Percentiles rank a stretch among this genome's conserved stretches.
phyloP scores from a whole-genome alignment of 2,797 vertebrate species.

The Chelon auratus region DNA sequence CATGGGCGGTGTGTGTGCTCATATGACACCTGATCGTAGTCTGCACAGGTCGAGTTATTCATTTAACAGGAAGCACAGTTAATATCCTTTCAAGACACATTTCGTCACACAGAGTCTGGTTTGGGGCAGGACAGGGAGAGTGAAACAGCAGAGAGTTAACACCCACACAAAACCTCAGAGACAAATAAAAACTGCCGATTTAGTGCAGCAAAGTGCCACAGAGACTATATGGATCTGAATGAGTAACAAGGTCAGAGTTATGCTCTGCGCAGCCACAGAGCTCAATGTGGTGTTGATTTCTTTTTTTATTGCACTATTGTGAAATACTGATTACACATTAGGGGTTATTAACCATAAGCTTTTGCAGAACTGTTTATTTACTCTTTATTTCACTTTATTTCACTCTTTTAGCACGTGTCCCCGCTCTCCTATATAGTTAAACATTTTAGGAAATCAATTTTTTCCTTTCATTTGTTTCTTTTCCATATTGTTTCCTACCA shows the following conservation, averaged over 20 bases:
- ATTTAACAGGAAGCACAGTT: constrained; percentile 46
- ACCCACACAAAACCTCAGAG: constrained; percentile 45
- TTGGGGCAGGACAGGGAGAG: constrained; percentile 17
- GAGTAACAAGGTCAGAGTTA: constrained; percentile 19
- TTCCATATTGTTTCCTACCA: neutral
- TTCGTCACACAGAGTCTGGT: constrained; percentile 27
- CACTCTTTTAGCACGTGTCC: neutral
- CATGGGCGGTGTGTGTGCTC: neutral
- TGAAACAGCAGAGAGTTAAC: constrained; percentile 40
- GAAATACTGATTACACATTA: constrained; percentile 29
- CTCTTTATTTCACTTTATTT: neutral
- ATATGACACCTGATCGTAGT: constrained; percentile 31
- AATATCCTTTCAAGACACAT: constrained; percentile 52
- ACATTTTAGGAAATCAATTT: neutral
- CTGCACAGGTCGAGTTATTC: constrained; percentile 26
- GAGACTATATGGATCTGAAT: constrained; percentile 22
- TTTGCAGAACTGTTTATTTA: neutral
- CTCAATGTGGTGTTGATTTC: constrained; percentile 11
- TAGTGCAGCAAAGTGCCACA: constrained; percentile 34
- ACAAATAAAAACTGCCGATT: constrained; percentile 55
- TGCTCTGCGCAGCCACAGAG: constrained; percentile 10
- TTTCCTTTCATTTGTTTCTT: no score
- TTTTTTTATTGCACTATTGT: constrained; percentile 26
- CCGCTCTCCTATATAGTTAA: neutral
- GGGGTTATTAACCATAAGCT: constrained; percentile 8